Percentiles rank a stretch among this genome's conserved stretches.
These are phyloP conservation scores for Vicugna pacos DNA, from an alignment of 2,113 vertebrate species.

Conservation along the genomic window DNA sequence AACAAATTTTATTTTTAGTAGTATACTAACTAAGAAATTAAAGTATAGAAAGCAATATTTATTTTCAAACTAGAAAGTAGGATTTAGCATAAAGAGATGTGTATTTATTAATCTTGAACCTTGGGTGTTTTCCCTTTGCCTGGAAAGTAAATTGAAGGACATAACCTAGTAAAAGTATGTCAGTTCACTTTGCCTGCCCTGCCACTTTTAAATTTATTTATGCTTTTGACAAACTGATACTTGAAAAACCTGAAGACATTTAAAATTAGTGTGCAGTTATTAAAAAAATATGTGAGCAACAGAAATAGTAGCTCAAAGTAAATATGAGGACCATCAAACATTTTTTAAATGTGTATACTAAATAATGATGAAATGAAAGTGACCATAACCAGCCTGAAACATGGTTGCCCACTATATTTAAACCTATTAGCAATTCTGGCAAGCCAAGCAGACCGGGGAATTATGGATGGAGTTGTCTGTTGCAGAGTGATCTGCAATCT, in stretches of 20 bases:
- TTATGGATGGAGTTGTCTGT: not conserved
- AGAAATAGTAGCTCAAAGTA: not conserved
- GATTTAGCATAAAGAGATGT: not conserved
- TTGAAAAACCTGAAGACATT: slow-evolving; percentile 7
- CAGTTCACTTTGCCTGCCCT: not conserved
- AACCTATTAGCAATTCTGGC: not conserved
- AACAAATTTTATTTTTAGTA: not conserved
- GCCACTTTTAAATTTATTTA: not conserved
- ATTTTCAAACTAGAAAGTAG: not conserved
- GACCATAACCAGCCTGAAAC: not conserved
- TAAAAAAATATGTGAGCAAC: not conserved
- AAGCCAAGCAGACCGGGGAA: not conserved
- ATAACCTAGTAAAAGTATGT: not conserved
- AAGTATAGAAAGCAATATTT: not conserved
- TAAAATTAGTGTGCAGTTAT: not conserved
- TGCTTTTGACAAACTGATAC: not conserved
- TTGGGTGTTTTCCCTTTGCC: not conserved
- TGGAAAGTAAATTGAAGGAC: not conserved
- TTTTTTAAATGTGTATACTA: not conserved
- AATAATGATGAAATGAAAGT: slow-evolving; percentile 4
- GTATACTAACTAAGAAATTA: not conserved
- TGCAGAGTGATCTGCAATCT: not conserved
- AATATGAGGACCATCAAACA: not conserved
- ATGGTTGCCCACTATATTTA: not conserved
- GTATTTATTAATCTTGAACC: not conserved